Evolutionary conservation across 1,140 invertebrate species (phyloP).

Genomic region (Drosophila bocki): DNA sequence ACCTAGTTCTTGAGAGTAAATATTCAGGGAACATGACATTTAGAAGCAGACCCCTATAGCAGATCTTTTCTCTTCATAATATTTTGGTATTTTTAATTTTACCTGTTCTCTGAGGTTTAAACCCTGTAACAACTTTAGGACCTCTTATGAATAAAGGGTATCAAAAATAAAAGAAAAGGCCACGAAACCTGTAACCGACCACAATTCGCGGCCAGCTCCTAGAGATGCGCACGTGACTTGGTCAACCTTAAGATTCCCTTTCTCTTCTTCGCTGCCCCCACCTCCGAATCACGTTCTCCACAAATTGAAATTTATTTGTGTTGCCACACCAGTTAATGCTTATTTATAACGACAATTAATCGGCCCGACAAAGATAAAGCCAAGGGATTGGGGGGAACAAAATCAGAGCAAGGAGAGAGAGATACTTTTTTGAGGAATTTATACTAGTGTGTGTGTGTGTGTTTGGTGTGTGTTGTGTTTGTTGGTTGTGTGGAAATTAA

Average conservation of each 20-base stretch:
- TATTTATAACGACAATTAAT: slow-evolving; percentile 59
- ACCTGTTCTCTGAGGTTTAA: background rate
- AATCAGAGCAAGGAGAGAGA: slow-evolving; percentile 16
- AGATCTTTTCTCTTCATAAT: background rate
- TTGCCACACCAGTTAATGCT: slow-evolving; percentile 51
- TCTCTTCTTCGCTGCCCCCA: slow-evolving; percentile 3
- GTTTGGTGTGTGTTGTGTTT: background rate
- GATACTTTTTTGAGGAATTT: slow-evolving; percentile 18
- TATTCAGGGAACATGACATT: background rate
- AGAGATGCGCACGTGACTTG: slow-evolving; percentile 74
- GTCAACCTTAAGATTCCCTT: slow-evolving; percentile 30
- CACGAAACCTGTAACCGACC: slow-evolving; percentile 68
- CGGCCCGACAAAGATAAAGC: slow-evolving; percentile 33
- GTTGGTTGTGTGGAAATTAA: slow-evolving; percentile 29
- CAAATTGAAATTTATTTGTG: slow-evolving; percentile 59
- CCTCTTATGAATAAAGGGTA: slow-evolving; percentile 9
- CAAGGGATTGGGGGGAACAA: slow-evolving; percentile 16
- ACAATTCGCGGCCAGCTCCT: slow-evolving; percentile 61
- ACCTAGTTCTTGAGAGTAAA: background rate
- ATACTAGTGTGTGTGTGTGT: background rate
- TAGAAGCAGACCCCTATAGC: no score
- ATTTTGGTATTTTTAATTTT: background rate
- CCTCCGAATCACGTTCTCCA: slow-evolving; percentile 30
- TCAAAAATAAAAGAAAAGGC: slow-evolving; percentile 42
- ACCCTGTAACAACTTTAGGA: background rate